phyloP scores from a whole-genome alignment of 2,888 invertebrate species.

The Penaeus monodon region DNA sequence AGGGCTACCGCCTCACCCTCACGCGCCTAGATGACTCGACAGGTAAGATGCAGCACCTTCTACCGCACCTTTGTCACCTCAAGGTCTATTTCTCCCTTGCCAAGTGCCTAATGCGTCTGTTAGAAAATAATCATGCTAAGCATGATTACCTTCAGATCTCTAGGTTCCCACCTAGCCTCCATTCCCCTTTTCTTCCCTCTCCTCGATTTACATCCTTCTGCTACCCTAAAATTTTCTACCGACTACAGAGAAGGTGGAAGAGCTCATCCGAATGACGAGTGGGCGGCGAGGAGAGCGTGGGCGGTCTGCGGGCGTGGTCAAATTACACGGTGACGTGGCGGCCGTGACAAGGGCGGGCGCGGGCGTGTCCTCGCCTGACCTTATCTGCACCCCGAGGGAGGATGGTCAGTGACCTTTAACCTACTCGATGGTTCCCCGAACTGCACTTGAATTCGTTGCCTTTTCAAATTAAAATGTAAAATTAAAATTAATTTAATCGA shows the following conservation, averaged over 20 bases:
- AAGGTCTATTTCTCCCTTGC: too few relatives aligned
- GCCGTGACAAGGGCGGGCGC: constrained; percentile 52
- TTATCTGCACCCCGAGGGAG: constrained; percentile 51
- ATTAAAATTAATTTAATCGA: too few relatives aligned
- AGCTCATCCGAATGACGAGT: constrained; percentile 30
- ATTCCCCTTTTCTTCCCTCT: constrained; percentile 51
- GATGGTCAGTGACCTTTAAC: constrained; percentile 39
- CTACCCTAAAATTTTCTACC: constrained; percentile 48
- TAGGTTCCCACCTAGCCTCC: too few relatives aligned
- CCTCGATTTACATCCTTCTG: not conserved
- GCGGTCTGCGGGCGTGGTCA: constrained; percentile 49
- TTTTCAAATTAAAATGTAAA: too few relatives aligned
- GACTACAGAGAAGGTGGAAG: constrained; percentile 38
- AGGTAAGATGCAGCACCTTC: constrained; percentile 68
- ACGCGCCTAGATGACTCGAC: constrained; percentile 74
- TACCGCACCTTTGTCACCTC: too few relatives aligned
- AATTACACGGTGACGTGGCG: constrained; percentile 55
- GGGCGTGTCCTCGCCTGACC: constrained; percentile 38
- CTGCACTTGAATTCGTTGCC: too few relatives aligned
- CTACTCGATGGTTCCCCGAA: too few relatives aligned
- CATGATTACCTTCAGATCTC: too few relatives aligned
- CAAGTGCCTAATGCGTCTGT: too few relatives aligned
- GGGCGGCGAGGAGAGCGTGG: constrained; percentile 52
- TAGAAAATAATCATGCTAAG: too few relatives aligned
- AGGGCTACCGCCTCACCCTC: constrained; percentile 68